Conservation (phyloP, 2,113 vertebrate species). For the Gnathonemus echidnorhynchus region DNA sequence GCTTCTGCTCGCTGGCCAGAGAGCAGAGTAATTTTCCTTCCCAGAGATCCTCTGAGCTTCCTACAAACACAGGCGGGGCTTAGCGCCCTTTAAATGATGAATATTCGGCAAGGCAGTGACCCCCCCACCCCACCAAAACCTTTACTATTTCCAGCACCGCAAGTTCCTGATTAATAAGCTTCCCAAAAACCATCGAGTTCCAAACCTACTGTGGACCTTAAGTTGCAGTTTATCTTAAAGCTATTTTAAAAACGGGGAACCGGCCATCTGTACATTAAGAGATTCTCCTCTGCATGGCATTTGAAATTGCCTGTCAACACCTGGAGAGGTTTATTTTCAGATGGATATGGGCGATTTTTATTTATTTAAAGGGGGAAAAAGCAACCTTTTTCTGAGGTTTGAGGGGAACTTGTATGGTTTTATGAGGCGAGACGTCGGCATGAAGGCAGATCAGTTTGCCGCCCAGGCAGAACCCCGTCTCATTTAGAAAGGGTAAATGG, state of each 20-base stretch:
- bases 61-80: background rate
- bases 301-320: slow-evolving; percentile 13
- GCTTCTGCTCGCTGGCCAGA: background rate
- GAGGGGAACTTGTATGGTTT: background rate
- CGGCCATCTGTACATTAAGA: background rate
- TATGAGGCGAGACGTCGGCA: background rate
- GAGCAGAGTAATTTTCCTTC: background rate
- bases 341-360: background rate
- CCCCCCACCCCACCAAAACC: slow-evolving; percentile 8
- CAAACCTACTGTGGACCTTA: slow-evolving; percentile 20
- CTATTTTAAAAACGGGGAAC: slow-evolving; percentile 18
- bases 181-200: slow-evolving; percentile 29
- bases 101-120: background rate
- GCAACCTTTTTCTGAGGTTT: background rate
- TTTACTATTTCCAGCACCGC: slow-evolving; percentile 14
- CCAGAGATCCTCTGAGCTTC: background rate
- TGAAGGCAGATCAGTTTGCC: background rate
- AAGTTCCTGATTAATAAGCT: slow-evolving; percentile 38
- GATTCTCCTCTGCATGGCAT: background rate
- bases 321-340: background rate
- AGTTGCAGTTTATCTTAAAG: slow-evolving; percentile 24
- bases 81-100: background rate
- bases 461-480: background rate
- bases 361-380: background rate
- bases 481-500: slow-evolving; percentile 1